Conservation (phyloP, 2,113 vertebrate species). For the Pterocles orientalis region DNA sequence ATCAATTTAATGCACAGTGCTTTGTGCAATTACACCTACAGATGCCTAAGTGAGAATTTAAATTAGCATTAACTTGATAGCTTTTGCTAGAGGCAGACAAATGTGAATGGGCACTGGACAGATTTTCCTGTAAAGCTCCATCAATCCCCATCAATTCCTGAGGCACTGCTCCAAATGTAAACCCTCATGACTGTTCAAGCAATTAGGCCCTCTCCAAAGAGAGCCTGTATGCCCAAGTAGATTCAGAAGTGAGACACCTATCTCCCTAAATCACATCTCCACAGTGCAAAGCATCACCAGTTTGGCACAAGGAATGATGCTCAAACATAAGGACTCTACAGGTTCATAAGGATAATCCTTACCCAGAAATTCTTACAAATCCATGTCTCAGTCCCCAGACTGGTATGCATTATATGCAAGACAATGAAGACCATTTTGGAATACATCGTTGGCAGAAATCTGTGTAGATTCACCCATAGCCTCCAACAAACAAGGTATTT, state of each 20-base stretch:
- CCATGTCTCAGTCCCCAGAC: neutral
- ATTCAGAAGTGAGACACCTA: neutral
- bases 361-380: neutral
- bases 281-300: neutral
- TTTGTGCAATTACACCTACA: conserved; percentile 51
- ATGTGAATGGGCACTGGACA: neutral
- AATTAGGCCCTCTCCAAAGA: neutral
- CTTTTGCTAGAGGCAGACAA: conserved; percentile 31
- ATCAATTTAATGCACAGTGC: conserved; percentile 26
- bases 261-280: neutral
- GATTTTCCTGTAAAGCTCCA: conserved; percentile 31
- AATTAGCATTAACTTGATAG: conserved; percentile 39
- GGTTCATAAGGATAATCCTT: neutral
- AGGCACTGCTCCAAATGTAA: neutral
- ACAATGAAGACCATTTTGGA: neutral
- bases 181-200: neutral
- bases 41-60: conserved; percentile 44
- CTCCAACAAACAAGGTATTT: neutral
- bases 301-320: neutral
- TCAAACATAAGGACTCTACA: neutral
- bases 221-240: neutral
- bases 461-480: neutral
- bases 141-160: accelerated
- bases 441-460: neutral
- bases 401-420: neutral